phyloP scores from a whole-genome alignment of 2,113 vertebrate species.

The Myrmophylax atrothorax region DNA sequence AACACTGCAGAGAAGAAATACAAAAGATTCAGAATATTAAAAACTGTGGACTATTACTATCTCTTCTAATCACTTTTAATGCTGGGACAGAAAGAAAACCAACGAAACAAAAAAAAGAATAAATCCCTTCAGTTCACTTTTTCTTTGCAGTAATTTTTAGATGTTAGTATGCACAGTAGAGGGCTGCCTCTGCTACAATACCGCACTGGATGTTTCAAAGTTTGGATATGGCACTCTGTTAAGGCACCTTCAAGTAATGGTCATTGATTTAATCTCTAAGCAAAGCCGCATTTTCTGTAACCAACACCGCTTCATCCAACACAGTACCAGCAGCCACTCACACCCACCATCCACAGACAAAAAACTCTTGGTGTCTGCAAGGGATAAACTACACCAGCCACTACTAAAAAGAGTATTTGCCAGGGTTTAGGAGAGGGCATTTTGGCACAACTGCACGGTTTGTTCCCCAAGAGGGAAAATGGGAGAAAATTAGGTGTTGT shows the following conservation, averaged over 20 bases:
- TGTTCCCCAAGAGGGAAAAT: background rate
- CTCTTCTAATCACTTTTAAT: background rate
- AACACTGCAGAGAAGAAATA: background rate
- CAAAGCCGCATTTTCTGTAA: conserved; percentile 53
- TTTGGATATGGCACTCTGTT: conserved; percentile 8
- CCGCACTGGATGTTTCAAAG: background rate
- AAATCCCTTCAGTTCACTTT: background rate
- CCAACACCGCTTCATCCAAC: conserved; percentile 11
- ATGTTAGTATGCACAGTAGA: conserved; percentile 3
- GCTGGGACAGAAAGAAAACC: background rate
- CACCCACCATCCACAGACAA: conserved; percentile 24
- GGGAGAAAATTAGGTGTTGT: conserved; percentile 11
- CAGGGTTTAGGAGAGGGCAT: conserved; percentile 53
- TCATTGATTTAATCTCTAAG: background rate
- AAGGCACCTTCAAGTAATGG: conserved; percentile 40
- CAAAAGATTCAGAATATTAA: background rate
- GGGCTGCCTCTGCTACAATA: conserved; percentile 18
- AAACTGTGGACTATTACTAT: background rate
- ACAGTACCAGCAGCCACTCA: conserved; percentile 33
- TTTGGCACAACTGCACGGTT: conserved; percentile 35
- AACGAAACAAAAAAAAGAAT: background rate
- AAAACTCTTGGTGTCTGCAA: background rate
- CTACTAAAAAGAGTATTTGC: conserved; percentile 53
- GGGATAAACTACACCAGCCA: conserved; percentile 49
- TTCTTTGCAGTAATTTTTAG: background rate